A percentile compares a stretch with the other conserved stretches of the same genome.
Evolutionary conservation across 2,113 vertebrate species (phyloP).

Genomic region (Gallinago paraguaiae): DNA sequence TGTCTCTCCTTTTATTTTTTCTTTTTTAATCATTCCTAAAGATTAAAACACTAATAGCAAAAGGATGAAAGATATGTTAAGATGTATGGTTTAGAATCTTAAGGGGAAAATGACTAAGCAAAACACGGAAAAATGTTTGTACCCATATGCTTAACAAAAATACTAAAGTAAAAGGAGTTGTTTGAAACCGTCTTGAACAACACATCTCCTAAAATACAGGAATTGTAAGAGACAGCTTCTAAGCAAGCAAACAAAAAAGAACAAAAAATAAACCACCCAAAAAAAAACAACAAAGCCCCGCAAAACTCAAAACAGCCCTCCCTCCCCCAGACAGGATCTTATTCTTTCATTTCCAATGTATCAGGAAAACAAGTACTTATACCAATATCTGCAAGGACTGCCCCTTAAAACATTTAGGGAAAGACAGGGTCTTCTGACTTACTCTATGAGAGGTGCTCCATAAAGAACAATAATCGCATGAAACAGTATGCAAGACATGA

Average conservation of each 20-base stretch:
- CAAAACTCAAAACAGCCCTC: background rate
- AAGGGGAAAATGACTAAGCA: background rate
- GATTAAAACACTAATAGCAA: background rate
- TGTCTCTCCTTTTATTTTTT: background rate
- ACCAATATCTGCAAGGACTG: background rate
- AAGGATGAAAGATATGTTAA: background rate
- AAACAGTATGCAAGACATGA: conserved; percentile 90
- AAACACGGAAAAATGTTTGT: background rate
- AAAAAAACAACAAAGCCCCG: background rate
- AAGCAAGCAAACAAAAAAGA: background rate
- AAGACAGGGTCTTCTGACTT: conserved; percentile 76
- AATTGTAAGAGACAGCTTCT: background rate
- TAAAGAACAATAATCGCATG: conserved; percentile 93
- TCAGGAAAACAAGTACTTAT: background rate
- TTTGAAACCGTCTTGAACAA: background rate
- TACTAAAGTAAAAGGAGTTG: background rate
- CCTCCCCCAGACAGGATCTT: background rate
- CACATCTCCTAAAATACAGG: background rate
- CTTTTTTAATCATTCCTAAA: background rate
- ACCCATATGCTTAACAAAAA: background rate
- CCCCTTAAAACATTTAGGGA: background rate
- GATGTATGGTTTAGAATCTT: background rate
- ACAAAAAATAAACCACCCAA: background rate
- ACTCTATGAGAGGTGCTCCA: conserved; percentile 94
- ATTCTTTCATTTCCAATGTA: background rate